Evolutionary conservation across 1,140 invertebrate species (phyloP), one percentile per base, ranked within the genome.

Genomic region (Wasmannia auropunctata): DNA sequence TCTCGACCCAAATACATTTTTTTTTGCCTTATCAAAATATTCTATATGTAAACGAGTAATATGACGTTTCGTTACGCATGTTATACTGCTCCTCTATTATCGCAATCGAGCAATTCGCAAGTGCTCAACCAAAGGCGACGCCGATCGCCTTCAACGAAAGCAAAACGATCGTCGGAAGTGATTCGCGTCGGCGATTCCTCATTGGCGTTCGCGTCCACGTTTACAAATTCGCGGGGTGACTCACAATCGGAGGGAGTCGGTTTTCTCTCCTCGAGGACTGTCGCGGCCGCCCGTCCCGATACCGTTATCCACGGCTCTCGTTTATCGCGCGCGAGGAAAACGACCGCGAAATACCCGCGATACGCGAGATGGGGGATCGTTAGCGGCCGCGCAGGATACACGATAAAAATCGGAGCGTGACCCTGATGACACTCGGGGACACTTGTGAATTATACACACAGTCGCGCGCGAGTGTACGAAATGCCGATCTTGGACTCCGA

Each of bases 371-470:
- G 22, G 28, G 14, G 6, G 14, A 16, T 31, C 58, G 16, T 34
- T 31, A 62, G 5, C 6, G 16, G 0, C 11, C 25, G 25, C 10
- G n/a, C n/a, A n/a, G n/a, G n/a, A 60, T 58, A 19, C 34, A 28
- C 63, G 31, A 67, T 67, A 67, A n/a, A n/a, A n/a, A 60, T 62
- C 60, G 16, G 28, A n/a, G 7, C 60, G 31, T 31, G 62, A 63
- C 62, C 62, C 34, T 14, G 31, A 22, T 63, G 34, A 37, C 34
- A 37, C 60, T 19, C 16, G 56, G 8, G 14, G 60, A n/a, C n/a
- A n/a, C n/a, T n/a, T n/a, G 19, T 19, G 1, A 56, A 10, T n/a
- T 63, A n/a, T 37, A 31, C 60, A 63, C 34, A 62, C n/a, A n/a
- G n/a, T n/a, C n/a, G n/a, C n/a, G n/a, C n/a, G 58, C 60, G 14